phyloP scores from a whole-genome alignment of 2,113 vertebrate species.

The Aix galericulata region DNA sequence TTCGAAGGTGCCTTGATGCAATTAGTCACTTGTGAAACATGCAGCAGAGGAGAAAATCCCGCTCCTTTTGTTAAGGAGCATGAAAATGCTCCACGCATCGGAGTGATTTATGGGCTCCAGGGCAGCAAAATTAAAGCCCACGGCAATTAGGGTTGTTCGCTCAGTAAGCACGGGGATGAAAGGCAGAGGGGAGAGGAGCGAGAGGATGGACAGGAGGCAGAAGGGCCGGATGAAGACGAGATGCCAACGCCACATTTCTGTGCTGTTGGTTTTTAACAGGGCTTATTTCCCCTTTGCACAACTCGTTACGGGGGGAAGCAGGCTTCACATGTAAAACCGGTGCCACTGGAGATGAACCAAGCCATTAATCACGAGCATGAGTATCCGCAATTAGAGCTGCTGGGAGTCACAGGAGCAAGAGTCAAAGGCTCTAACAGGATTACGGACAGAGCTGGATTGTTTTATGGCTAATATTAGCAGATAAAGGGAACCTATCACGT shows the following conservation, averaged over 20 bases:
- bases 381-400: constrained; percentile 35
- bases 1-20: constrained; percentile 60
- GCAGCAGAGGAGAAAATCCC: constrained; percentile 26
- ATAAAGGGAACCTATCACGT: neutral
- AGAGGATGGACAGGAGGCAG: constrained; percentile 32
- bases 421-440: constrained; percentile 60
- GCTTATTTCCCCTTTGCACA: neutral
- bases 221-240: constrained; percentile 18
- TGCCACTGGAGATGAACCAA: constrained; percentile 31
- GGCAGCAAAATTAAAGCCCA: constrained; percentile 14
- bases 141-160: neutral
- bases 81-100: neutral
- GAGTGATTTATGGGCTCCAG: constrained; percentile 57
- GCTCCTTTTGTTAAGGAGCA: constrained; percentile 50
- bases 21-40: constrained; percentile 62
- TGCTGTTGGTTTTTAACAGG: neutral
- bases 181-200: neutral
- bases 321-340: neutral
- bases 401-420: constrained; percentile 27
- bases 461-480: constrained; percentile 39
- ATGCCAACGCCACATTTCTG: neutral
- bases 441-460: constrained; percentile 37
- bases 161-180: constrained; percentile 15
- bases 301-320: fast-evolving
- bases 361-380: constrained; percentile 40